These are phyloP conservation scores for Paedocypris sp. DNA, from an alignment of 2,113 vertebrate species.

Conservation along the genomic window DNA sequence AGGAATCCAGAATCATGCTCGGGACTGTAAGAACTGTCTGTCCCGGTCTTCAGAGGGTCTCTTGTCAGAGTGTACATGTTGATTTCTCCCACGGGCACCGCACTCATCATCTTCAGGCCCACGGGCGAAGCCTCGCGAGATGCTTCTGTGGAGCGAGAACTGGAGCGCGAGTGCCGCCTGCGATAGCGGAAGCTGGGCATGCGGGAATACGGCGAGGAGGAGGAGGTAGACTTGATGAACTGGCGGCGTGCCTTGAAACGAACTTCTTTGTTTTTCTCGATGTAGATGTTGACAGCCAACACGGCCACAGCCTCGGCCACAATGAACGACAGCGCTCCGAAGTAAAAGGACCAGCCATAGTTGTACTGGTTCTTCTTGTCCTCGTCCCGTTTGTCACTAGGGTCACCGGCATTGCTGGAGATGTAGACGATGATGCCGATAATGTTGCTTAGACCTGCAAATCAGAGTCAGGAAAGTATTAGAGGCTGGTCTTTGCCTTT, in stretches of 20 bases:
- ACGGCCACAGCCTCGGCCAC: constrained; percentile 93
- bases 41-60: constrained; percentile 74
- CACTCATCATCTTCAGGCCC: constrained; percentile 70
- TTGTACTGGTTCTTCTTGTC: constrained; percentile 94
- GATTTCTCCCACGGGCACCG: constrained; percentile 81
- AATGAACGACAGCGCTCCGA: constrained; percentile 93
- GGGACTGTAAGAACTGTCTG: constrained; percentile 79
- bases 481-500: not conserved
- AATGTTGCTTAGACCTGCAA: constrained; percentile 92
- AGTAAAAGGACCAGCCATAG: constrained; percentile 98
- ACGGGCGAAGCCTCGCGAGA: constrained; percentile 78
- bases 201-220: constrained; percentile 87
- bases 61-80: constrained; percentile 92
- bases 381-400: constrained; percentile 85
- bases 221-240: constrained; percentile 79
- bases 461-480: not conserved
- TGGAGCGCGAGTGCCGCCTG: constrained; percentile 76
- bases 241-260: constrained; percentile 79
- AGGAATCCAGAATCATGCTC: constrained; percentile 85
- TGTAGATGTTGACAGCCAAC: constrained; percentile 95
- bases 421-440: constrained; percentile 99
- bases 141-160: constrained; percentile 84
- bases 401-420: constrained; percentile 94
- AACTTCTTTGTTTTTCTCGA: constrained; percentile 90
- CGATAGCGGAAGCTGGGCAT: constrained; percentile 93